Evolutionary conservation across 2,113 vertebrate species (phyloP).

Genomic region (Lampris megalopsis): DNA sequence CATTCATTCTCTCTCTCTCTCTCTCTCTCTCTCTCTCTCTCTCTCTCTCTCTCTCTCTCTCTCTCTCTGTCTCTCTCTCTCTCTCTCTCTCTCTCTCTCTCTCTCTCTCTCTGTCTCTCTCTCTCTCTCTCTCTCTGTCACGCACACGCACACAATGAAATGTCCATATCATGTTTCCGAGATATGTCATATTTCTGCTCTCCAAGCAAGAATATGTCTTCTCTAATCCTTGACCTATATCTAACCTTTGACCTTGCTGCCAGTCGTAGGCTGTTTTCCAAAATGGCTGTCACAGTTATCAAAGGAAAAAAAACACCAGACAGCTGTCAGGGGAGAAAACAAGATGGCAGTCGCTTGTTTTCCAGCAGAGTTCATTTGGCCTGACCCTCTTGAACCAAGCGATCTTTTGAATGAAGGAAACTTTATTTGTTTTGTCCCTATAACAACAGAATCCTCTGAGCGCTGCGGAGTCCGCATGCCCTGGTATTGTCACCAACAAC

Average conservation of each 20-base stretch:
- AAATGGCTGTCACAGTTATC: constrained; percentile 56
- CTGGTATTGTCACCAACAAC: constrained; percentile 76
- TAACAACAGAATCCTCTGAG: constrained; percentile 74
- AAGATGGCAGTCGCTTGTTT: constrained; percentile 78
- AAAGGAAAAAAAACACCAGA: constrained; percentile 43
- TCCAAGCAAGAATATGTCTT: neutral
- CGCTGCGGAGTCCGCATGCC: constrained; percentile 46
- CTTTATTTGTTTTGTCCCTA: constrained; percentile 81
- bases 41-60: no score
- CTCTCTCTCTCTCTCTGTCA: no score
- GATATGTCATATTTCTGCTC: no score
- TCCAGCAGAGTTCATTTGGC: constrained; percentile 70
- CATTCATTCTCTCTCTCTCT: no score
- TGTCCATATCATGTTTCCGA: no score
- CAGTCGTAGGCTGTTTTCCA: constrained; percentile 36
- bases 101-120: no score
- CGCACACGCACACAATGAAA: no score
- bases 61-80: no score
- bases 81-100: no score
- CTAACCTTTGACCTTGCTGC: constrained; percentile 46
- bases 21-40: no score
- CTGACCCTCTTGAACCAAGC: constrained; percentile 71
- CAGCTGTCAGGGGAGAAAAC: constrained; percentile 62
- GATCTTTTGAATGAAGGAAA: constrained; percentile 77
- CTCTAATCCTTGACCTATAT: neutral